Evolutionary conservation across 2,888 invertebrate genomes (phyloP).

Genomic region (Amphipoea oculea): DNA sequence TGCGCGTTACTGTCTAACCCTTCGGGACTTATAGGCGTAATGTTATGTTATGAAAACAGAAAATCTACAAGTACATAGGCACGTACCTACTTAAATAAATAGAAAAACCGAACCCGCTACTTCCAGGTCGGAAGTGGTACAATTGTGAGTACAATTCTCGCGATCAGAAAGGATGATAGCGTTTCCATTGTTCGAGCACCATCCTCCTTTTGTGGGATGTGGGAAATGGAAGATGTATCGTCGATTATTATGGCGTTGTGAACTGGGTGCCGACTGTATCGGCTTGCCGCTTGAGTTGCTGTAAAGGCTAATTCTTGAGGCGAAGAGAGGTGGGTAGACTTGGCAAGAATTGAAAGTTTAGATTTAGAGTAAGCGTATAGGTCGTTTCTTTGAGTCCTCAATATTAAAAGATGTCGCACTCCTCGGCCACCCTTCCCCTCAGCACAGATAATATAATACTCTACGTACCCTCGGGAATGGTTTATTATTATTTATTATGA

Average conservation of each 20-base stretch:
- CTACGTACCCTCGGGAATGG: background rate
- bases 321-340: background rate
- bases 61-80: background rate
- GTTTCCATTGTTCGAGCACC: slow-evolving; percentile 74
- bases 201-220: slow-evolving; percentile 75
- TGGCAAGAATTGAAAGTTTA: background rate
- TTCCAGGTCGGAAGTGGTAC: slow-evolving; percentile 74
- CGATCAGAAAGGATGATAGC: slow-evolving; percentile 83
- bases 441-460: too few species aligned
- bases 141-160: slow-evolving; percentile 73
- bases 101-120: slow-evolving; percentile 46
- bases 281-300: slow-evolving; percentile 40
- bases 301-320: slow-evolving; percentile 31
- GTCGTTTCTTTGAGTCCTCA: background rate
- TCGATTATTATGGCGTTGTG: slow-evolving; percentile 58
- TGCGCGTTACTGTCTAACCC: too few species aligned
- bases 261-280: slow-evolving; percentile 48
- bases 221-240: slow-evolving; percentile 69
- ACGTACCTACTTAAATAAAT: slow-evolving; percentile 24
- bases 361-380: background rate
- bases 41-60: background rate
- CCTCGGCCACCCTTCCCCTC: background rate
- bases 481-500: background rate
- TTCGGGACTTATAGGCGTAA: background rate
- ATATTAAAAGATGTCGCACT: background rate